A percentile compares a stretch with the other conserved stretches of the same genome.
phyloP scores from a whole-genome alignment of 2,888 invertebrate species.

The Cactoblastis cactorum region DNA sequence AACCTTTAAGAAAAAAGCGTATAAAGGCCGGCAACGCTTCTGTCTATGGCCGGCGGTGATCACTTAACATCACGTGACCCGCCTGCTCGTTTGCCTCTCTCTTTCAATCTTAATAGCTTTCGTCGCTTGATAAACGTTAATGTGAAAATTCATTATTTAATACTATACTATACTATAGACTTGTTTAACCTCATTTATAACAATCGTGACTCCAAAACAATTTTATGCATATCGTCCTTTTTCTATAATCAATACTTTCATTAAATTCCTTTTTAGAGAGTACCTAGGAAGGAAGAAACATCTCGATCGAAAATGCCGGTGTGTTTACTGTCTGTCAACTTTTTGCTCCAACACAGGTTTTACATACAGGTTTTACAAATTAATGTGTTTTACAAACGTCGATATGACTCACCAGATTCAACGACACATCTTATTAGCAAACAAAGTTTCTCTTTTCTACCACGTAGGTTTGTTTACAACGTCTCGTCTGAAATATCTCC shows the following conservation, averaged over 20 bases:
- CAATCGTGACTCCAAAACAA: neutral
- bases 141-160: conserved; percentile 11
- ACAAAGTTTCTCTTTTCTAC: conserved; percentile 4
- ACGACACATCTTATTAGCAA: neutral
- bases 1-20: no score
- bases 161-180: conserved; percentile 4
- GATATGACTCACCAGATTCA: neutral
- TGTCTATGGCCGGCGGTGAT: no score
- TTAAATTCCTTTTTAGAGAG: neutral
- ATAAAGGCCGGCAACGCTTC: no score
- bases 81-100: no score
- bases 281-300: no score
- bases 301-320: no score
- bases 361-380: no score
- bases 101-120: conserved; percentile 8
- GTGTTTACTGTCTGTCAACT: no score
- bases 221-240: neutral
- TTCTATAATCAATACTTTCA: neutral
- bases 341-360: no score
- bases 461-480: conserved; percentile 9
- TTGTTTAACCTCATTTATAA: conserved; percentile 15
- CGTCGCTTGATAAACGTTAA: neutral
- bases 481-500: conserved; percentile 6
- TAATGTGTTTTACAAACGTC: no score
- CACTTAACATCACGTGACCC: no score